Conservation (phyloP, 2,888 invertebrate genomes). For the Trachelus stipa region DNA sequence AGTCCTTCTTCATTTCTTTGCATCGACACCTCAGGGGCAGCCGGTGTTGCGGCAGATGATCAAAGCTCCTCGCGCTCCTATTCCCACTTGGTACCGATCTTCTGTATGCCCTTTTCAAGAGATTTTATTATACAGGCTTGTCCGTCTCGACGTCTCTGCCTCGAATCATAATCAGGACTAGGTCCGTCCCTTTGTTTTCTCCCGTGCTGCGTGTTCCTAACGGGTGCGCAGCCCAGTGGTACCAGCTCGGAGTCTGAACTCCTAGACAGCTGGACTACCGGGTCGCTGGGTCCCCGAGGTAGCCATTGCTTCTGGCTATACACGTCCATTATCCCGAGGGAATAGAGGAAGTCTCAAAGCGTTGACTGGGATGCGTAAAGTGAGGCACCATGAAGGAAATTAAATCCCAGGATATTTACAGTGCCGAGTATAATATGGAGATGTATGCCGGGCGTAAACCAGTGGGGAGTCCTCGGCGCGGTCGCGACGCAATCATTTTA, state of each 20-base stretch:
- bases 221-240: neutral
- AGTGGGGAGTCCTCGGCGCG: conserved; percentile 58
- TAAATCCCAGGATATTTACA: conserved; percentile 56
- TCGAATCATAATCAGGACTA: conserved; percentile 54
- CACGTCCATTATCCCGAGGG: neutral
- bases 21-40: conserved; percentile 24
- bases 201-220: neutral
- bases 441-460: conserved; percentile 58
- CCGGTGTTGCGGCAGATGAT: conserved; percentile 43
- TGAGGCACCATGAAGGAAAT: conserved; percentile 40
- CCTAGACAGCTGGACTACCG: neutral
- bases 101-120: conserved; percentile 56
- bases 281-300: neutral
- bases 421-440: conserved; percentile 48
- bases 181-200: conserved; percentile 23
- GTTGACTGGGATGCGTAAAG: conserved; percentile 4
- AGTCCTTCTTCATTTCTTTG: conserved; percentile 47
- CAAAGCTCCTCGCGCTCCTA: conserved; percentile 43
- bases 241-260: neutral
- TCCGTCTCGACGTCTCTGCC: conserved; percentile 45
- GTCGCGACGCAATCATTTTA: conserved; percentile 49
- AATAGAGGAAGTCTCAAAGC: neutral
- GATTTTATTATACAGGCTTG: conserved; percentile 54
- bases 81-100: conserved; percentile 51
- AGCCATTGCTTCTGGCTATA: neutral